Conservation (phyloP, 30 jellyfish, hydroid and myxozoan genomes). For the Nemopilema nomurai region DNA sequence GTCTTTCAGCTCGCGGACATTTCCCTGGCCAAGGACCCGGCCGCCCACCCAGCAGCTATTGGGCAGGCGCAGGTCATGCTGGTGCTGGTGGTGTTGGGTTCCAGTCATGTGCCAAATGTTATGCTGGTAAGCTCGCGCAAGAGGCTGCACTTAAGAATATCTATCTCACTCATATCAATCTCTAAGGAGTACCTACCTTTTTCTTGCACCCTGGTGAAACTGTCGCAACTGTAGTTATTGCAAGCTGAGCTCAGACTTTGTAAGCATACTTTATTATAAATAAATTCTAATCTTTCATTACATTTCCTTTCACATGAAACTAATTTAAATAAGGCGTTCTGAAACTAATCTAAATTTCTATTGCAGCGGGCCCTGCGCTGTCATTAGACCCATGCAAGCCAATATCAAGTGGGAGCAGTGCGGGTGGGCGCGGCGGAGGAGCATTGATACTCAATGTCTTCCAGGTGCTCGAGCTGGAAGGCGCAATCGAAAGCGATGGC, state of each 20-base stretch:
- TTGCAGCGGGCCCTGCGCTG: slow-evolving; percentile 47
- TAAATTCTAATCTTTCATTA: no score
- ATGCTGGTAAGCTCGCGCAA: slow-evolving; percentile 52
- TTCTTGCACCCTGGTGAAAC: no score
- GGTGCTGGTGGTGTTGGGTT: slow-evolving; percentile 64
- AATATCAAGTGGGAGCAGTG: slow-evolving; percentile 49
- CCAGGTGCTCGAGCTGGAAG: slow-evolving; percentile 64
- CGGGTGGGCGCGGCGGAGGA: slow-evolving; percentile 67
- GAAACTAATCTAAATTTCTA: background rate
- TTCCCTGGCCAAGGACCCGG: slow-evolving; percentile 52
- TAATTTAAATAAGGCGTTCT: no score
- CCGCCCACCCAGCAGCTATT: slow-evolving; percentile 44
- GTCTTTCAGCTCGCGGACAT: slow-evolving; percentile 36
- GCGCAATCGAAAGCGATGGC: slow-evolving; percentile 44
- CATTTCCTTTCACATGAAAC: no score
- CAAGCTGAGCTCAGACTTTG: no score
- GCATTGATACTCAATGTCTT: slow-evolving; percentile 43
- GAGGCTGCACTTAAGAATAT: no score
- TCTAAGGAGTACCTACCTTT: no score
- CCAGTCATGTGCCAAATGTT: slow-evolving; percentile 36
- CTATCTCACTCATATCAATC: no score
- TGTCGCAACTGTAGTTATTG: no score
- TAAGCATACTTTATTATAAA: no score
- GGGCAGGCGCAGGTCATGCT: slow-evolving; percentile 77
- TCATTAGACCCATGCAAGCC: slow-evolving; percentile 53